Percentiles rank a stretch among this genome's conserved stretches.
phyloP scores from a whole-genome alignment of 2,113 vertebrate genomes.

The Chaenogobius annularis region DNA sequence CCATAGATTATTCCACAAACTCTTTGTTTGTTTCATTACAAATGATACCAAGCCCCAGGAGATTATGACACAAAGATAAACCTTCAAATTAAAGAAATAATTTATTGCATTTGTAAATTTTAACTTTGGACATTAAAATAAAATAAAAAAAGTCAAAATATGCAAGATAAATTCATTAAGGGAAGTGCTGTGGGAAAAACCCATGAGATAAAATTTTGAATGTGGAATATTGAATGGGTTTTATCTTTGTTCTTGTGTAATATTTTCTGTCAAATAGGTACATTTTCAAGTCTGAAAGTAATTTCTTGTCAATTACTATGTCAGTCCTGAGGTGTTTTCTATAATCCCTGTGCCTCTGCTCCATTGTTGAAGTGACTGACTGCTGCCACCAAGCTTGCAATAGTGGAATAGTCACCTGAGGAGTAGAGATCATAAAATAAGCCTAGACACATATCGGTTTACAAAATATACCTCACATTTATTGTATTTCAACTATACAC shows the following conservation, averaged over 20 bases:
- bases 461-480: neutral
- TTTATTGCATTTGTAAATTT: neutral
- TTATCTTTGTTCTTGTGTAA: too few relatives aligned
- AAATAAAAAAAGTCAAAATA: neutral
- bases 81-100: neutral
- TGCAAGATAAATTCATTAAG: neutral
- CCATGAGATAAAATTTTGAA: neutral
- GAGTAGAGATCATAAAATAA: neutral
- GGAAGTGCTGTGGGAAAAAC: neutral
- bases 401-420: constrained; percentile 11
- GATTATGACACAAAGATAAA: neutral
- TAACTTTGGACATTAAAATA: neutral
- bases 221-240: neutral
- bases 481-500: neutral
- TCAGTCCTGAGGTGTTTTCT: neutral
- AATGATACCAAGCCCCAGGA: neutral
- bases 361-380: constrained; percentile 10
- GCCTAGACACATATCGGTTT: neutral
- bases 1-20: neutral
- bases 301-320: too few relatives aligned
- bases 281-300: too few relatives aligned
- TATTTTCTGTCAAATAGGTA: too few relatives aligned
- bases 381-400: constrained; percentile 37
- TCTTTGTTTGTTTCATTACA: neutral
- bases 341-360: neutral